phyloP scores from a whole-genome alignment of 1,140 invertebrate genomes.

The Lasioglossum baleicum region DNA sequence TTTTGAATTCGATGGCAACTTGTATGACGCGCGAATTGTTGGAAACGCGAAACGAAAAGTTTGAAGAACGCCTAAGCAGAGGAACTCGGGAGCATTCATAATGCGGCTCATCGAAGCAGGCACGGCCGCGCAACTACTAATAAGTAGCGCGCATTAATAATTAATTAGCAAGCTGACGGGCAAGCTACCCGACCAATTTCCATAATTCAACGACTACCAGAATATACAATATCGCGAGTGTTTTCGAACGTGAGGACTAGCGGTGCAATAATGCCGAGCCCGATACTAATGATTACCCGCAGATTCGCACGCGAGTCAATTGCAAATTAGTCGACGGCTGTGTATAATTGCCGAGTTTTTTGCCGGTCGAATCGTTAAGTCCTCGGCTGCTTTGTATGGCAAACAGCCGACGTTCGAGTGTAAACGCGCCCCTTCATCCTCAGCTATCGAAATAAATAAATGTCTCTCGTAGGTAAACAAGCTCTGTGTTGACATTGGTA shows the following conservation, averaged over 20 bases:
- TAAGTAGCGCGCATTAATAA: slow-evolving; percentile 40
- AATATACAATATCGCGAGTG: slow-evolving; percentile 29
- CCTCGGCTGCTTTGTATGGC: slow-evolving; percentile 21
- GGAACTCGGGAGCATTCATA: background rate
- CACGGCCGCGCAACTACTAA: background rate
- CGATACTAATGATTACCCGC: slow-evolving; percentile 62
- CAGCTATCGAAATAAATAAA: too few species aligned
- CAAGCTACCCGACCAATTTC: slow-evolving; percentile 43
- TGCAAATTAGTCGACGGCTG: slow-evolving; percentile 61
- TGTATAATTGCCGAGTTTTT: slow-evolving; percentile 51
- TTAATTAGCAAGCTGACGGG: slow-evolving; percentile 25
- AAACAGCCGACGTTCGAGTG: slow-evolving; percentile 3
- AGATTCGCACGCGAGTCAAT: slow-evolving; percentile 53
- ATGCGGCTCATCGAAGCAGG: slow-evolving; percentile 9
- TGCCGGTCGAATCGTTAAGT: slow-evolving; percentile 25
- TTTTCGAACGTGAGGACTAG: slow-evolving; percentile 38
- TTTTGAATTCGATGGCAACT: too few species aligned
- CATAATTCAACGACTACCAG: slow-evolving; percentile 53
- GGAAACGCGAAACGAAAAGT: background rate
- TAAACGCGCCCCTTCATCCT: background rate
- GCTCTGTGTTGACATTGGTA: too few species aligned
- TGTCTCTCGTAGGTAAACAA: too few species aligned
- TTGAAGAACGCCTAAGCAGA: background rate
- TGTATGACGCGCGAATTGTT: too few species aligned
- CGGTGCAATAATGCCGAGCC: slow-evolving; percentile 43